Percentiles rank a stretch among this genome's conserved stretches.
Evolutionary conservation across 2,113 vertebrate genomes (phyloP).

Genomic region (Aldabrachelys gigantea): DNA sequence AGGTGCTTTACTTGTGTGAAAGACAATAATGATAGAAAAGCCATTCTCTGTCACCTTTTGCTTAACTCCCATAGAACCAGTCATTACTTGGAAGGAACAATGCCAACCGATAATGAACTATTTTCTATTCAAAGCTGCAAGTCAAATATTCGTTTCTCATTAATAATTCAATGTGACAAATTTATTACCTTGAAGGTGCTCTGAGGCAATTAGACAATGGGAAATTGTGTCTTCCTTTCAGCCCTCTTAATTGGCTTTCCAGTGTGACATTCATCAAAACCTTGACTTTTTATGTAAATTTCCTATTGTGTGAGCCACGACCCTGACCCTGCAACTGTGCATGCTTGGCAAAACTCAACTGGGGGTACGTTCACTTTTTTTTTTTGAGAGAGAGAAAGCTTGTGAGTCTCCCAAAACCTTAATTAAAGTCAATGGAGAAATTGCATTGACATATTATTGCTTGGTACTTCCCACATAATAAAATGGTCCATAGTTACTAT

Average conservation of each 20-base stretch:
- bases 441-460: neutral
- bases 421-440: conserved; percentile 43
- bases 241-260: conserved; percentile 83
- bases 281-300: conserved; percentile 82
- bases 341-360: conserved; percentile 40
- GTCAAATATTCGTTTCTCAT: conserved; percentile 84
- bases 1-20: neutral
- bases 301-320: conserved; percentile 36
- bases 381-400: neutral
- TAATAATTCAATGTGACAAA: conserved; percentile 88
- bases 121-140: conserved; percentile 81
- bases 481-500: conserved; percentile 22
- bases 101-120: conserved; percentile 79
- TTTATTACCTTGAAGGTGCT: conserved; percentile 85
- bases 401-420: neutral
- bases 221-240: conserved; percentile 83
- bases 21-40: conserved; percentile 43
- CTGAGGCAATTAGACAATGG: conserved; percentile 84
- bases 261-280: conserved; percentile 84
- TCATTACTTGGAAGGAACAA: conserved; percentile 76
- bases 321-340: neutral
- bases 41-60: conserved; percentile 52
- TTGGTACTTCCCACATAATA: neutral
- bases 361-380: neutral
- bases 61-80: conserved; percentile 45